Conservation (phyloP, 2,888 invertebrate species). For the Artemia sinica region DNA sequence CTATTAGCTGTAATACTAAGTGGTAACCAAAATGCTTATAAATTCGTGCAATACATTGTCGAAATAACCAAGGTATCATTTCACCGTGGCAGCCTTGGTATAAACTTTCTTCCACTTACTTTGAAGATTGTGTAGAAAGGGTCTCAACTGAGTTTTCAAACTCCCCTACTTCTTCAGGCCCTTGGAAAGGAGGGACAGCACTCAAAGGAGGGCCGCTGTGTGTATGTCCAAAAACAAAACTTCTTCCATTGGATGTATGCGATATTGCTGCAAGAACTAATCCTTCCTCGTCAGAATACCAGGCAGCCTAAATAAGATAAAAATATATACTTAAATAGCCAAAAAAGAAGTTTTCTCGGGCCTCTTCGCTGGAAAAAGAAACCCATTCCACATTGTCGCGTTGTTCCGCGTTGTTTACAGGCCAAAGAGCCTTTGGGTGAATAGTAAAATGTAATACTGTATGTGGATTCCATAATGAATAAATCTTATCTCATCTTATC, state of each 20-base stretch:
- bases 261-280: constrained; percentile 26
- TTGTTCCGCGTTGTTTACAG: too few relatives aligned
- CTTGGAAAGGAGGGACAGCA: constrained; percentile 19
- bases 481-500: too few relatives aligned
- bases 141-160: not conserved
- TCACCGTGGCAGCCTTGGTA: not conserved
- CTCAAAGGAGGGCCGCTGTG: constrained; percentile 20
- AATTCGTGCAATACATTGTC: too few relatives aligned
- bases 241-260: constrained; percentile 16
- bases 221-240: constrained; percentile 19
- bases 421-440: too few relatives aligned
- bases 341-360: too few relatives aligned
- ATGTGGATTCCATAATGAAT: too few relatives aligned
- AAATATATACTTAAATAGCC: constrained; percentile 16
- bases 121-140: constrained; percentile 11
- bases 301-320: constrained; percentile 28
- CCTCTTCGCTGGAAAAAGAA: too few relatives aligned
- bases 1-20: too few relatives aligned
- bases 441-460: too few relatives aligned
- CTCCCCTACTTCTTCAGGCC: constrained; percentile 10
- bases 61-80: not conserved
- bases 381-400: too few relatives aligned
- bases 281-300: constrained; percentile 30
- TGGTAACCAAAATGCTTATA: too few relatives aligned
- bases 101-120: not conserved